Evolutionary conservation across 1,140 invertebrate genomes (phyloP).

Genomic region (Orius insidiosus): DNA sequence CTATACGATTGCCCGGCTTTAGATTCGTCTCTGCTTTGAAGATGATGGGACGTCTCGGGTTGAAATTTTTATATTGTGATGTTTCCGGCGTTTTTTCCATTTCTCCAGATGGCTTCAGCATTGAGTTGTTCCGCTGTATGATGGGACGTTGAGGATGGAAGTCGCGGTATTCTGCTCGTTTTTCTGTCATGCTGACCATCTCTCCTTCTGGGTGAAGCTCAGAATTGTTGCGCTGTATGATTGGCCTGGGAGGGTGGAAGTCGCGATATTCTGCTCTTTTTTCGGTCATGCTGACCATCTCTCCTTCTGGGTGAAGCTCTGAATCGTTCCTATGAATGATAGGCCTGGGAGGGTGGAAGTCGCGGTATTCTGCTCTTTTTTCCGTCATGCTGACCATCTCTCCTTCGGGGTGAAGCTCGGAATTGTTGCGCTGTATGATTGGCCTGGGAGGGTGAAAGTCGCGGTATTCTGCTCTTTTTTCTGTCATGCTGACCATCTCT

Average conservation of each 20-base stretch:
- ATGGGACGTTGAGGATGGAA: constrained; percentile 13
- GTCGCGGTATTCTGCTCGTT: constrained; percentile 13
- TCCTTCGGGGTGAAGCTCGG: constrained; percentile 19
- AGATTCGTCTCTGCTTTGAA: neutral
- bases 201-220: constrained; percentile 17
- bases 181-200: constrained; percentile 8
- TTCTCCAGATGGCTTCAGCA: constrained; percentile 16
- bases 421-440: constrained; percentile 13
- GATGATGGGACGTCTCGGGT: constrained; percentile 9
- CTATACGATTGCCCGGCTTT: constrained; percentile 2
- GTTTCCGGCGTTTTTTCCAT: constrained; percentile 5
- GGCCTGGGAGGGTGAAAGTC: constrained; percentile 8
- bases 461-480: constrained; percentile 11
- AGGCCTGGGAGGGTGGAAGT: constrained; percentile 16
- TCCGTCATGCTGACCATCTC: constrained; percentile 15
- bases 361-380: constrained; percentile 12
- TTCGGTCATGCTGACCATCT: constrained; percentile 14
- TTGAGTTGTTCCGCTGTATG: constrained; percentile 9
- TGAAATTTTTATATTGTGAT: constrained; percentile 15
- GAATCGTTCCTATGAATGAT: constrained; percentile 6
- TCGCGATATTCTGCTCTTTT: constrained; percentile 14
- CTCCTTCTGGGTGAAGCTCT: constrained; percentile 4
- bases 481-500: constrained; percentile 6
- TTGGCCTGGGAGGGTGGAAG: constrained; percentile 15
- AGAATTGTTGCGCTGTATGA: constrained; percentile 7